Base-by-base conservation (phyloP, 2,797 vertebrate species). In the Tolypeutes matacus region DNA sequence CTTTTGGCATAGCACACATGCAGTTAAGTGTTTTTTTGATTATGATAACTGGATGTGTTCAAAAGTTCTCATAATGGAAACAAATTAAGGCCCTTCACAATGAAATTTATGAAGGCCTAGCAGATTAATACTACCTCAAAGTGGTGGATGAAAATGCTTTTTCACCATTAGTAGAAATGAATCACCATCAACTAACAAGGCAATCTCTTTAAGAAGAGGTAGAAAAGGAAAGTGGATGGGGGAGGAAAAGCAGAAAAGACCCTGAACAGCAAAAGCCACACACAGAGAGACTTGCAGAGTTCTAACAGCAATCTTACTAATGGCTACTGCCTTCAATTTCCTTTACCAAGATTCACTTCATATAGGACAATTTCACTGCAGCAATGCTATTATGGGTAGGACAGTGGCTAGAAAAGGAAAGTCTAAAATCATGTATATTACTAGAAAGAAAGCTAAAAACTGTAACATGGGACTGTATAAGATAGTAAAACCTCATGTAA, bases 21-120 rank as follows among this genome's bases (percentile, higher is more conserved):
- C 39, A 76, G 34, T 86, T 96, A 96, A 90, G 64, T 89, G 64
- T n/a, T 81, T 91, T 96, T 96, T 88, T 91, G 75, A 95, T 95
- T 95, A 95, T 93, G 87, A 96, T 95, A 96, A 96, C 91, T 92
- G 88, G 95, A 94, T 91, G 84, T 93, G 21, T 87, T 96, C 42
- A 93, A 93, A 96, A 92, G 72, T 93, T 88, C 76, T 93, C 76
- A 94, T 93, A 96, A 95, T 95, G 51, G 77, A 96, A 97, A 95
- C 91, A 97, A 96, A 96, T 95, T 94, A 96, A 96, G 65, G 89
- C 65, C 42, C 81, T 91, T 93, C 81, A 96, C 39, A 86, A 56
- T 94, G 85, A 97, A 95, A 96, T 95, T 96, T 96, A 94, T 92
- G 87, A 96, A 96, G 83, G 70, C n/a, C 53, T 82, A 89, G 31